Base-by-base conservation (phyloP, 2,888 invertebrate genomes). In the Crepidodera aurea region DNA sequence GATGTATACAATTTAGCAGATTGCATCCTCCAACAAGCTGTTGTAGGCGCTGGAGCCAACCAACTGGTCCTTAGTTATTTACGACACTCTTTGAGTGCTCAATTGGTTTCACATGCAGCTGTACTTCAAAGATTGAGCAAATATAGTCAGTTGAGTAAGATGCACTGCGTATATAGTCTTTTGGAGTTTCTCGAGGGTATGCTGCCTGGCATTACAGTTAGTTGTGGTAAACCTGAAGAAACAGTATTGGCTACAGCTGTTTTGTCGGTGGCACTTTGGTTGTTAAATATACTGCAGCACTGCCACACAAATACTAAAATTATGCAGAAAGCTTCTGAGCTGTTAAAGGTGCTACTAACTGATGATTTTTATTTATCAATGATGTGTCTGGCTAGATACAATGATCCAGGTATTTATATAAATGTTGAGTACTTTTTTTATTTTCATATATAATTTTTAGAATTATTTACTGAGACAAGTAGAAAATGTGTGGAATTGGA, bases 1-100 rank as follows among this genome's bases (percentile, higher is more conserved):
- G 94, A 94, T 83, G 89, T 93, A n/a, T 93, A 93, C 78, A 93
- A 94, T 82, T 83, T 96, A 71, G 93, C 95, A 40, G 96, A 97
- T 78, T 93, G 96, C 77, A 91, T 98, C 70, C 84, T 97, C 16
- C 94, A 96, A 76, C 96, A 97, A 82, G 96, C 96, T 0, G 86
- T 96, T 73, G 93, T 96, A 34, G 97, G 97, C 22, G 92, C 94
- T 22, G 94, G 93, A 19, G 96, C 96, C 0, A 97, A 97, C 82
- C 88, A 92, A 78, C 83, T 97, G 68, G 92, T 96, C 34, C 84
- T 98, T 68, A 94, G 95, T 10, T 98, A 97, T 79, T 83, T 98
- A 64, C 93, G 92, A 78, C 96, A 97, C 82, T 95, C 95, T 1
- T 81, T 96, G 55, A 93, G 93, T 70, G 91, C 94, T 4, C 94